Base-by-base conservation (phyloP, 2,888 invertebrate species). In the Dolichopus griseipennis region DNA sequence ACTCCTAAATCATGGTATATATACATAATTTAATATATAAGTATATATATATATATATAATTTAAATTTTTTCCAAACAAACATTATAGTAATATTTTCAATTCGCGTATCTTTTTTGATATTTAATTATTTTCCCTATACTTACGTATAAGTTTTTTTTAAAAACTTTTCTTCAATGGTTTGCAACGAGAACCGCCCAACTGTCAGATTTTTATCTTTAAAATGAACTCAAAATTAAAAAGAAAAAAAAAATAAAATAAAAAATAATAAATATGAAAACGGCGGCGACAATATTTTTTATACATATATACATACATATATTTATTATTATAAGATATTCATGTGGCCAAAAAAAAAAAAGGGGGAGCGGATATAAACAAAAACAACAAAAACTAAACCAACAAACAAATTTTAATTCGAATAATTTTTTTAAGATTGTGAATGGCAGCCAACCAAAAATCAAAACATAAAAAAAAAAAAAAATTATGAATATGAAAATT, bases 111-210 rank as follows among this genome's bases (percentile, higher is more conserved):
- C 9, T 52, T 6, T 52, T 52, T 2, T 52, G 15, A n/a, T 52
- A 10, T 10, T 37, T n/a, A n/a, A n/a, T n/a, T 27, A 4, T 27
- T 27, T 27, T 27, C 27, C 27, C 27, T 27, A 52, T 52, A 12
- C 18, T 18, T 52, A 52, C 18, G 9, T 52, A 52, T 52, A 18
- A 15, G 9, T 52, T 18, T n/a, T 52, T 52, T 12, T 12, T 52
- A 6, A 18, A 52, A 18, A 52, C 18, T 52, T 52, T 15, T 18
- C 18, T 18, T 52, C 52, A 52, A 52, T 52, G 52, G 52, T 52
- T 52, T 52, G 52, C 27, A 33, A 63, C 27, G 22, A 62, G 27
- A 63, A 63, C 63, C 63, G 27, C 63, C 63, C 63, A 63, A 63
- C 22, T 52, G 52, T 52, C 52, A 52, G 52, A 52, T 52, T 52